phyloP scores from a whole-genome alignment of 1,140 invertebrate species.

The Drosophila serrata region DNA sequence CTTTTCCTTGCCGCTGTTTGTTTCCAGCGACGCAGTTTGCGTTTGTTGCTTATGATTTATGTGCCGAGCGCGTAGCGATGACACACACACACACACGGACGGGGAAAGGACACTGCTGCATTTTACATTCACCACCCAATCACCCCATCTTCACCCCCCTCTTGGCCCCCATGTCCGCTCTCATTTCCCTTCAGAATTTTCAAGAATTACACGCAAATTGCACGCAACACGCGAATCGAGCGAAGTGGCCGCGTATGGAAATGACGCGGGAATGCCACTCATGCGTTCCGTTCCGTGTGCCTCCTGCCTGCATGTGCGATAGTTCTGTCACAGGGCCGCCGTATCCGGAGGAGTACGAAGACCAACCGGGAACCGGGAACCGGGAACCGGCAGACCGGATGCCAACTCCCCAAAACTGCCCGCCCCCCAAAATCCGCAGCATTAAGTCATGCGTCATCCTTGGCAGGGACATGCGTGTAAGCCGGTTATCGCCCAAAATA shows the following conservation, averaged over 20 bases:
- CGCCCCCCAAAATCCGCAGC: conserved; percentile 24
- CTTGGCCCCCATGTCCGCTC: conserved; percentile 1
- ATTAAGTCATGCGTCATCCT: conserved; percentile 77
- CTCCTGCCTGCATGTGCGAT: conserved; percentile 58
- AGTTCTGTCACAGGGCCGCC: conserved; percentile 66
- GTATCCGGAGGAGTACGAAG: conserved; percentile 25
- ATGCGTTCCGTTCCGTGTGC: conserved; percentile 61
- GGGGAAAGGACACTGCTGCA: conserved; percentile 27
- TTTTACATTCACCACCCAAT: conserved; percentile 23
- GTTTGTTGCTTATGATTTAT: conserved; percentile 78
- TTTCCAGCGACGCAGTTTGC: conserved; percentile 69
- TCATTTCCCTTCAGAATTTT: conserved; percentile 21
- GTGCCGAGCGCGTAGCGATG: conserved; percentile 72
- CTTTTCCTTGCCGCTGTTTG: conserved; percentile 23
- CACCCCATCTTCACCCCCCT: not conserved
- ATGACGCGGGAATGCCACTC: conserved; percentile 77
- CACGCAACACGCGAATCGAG: conserved; percentile 76
- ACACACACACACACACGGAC: conserved; percentile 55
- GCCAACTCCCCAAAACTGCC: conserved; percentile 2
- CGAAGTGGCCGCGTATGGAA: conserved; percentile 62
- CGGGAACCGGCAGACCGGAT: not conserved
- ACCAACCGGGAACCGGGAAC: not conserved
- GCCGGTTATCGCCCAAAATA: conserved; percentile 50
- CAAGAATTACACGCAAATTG: conserved; percentile 81
- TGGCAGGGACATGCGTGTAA: conserved; percentile 70